Evolutionary conservation across 2,888 invertebrate genomes (phyloP), one percentile per base, ranked within the genome.

Genomic region (Mactromeris polynyma): DNA sequence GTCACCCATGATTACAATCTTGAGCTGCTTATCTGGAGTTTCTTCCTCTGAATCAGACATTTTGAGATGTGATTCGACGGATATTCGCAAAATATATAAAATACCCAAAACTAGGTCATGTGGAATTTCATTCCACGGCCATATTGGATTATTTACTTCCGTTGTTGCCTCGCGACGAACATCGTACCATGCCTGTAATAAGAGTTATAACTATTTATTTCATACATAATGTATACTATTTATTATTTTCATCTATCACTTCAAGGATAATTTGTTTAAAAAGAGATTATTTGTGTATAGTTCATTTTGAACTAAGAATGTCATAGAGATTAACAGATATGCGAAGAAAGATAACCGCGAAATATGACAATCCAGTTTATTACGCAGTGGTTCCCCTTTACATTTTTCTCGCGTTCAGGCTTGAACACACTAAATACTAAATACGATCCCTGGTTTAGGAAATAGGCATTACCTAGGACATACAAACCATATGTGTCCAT

Each of bases 1-100:
- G 96, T 98, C 98, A 46, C 98, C 98, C 94, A 98, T 97, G 91
- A 98, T 97, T 80, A 98, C 98, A 94, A 98, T 97, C 97, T 98
- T 98, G 93, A 98, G 97, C 95, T 98, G 98, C 96, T 94, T 95
- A 84, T 96, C 96, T 6, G 95, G 94, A 36, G 92, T 90, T 90
- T 96, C 96, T 36, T 96, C 96, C 84, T 96, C 96, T 0, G 96
- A 96, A 91, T 96, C 96, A n/a, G 96, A 96, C 96, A 96, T 96
- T 78, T 88, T 93, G n/a, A 79, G 14, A 3, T 0, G n/a, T 78
- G 31, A 33, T 14, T 36, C 6, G 7, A 26, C 77, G 42, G 42
- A 36, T 77, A 58, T 33, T 38, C 7, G 21, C n/a, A 54, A 42
- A 54, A 40, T n/a, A 11, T 7, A 82, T 40, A 58, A 58, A 78